These are phyloP conservation scores for Lochmaea capreae DNA, from an alignment of 2,888 invertebrate genomes.

Conservation along the genomic window DNA sequence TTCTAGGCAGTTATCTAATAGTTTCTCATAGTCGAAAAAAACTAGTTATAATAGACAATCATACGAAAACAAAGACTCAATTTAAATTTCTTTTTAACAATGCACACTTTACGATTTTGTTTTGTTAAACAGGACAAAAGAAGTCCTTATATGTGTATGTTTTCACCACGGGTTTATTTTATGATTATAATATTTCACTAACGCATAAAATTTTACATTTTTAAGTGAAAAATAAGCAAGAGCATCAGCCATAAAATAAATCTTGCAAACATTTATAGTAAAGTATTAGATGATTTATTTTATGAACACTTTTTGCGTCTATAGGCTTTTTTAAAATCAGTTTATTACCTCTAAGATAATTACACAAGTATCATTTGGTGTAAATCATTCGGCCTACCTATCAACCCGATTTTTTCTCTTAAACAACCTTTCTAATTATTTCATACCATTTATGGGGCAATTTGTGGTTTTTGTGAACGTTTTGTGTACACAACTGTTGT, in stretches of 20 bases:
- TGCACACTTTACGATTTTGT: constrained; percentile 15
- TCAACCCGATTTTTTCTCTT: constrained; percentile 1
- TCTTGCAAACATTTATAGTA: constrained; percentile 54
- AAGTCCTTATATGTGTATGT: constrained; percentile 1
- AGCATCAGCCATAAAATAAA: constrained; percentile 54
- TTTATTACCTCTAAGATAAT: constrained; percentile 15
- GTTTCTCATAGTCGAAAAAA: no score
- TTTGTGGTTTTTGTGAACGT: not conserved
- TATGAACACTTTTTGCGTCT: constrained; percentile 45
- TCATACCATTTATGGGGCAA: not conserved
- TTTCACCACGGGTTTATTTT: constrained; percentile 32
- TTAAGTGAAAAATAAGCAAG: constrained; percentile 42
- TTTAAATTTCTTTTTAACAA: not conserved
- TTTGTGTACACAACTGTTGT: not conserved
- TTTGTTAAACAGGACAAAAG: constrained; percentile 11
- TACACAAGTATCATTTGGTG: constrained; percentile 9
- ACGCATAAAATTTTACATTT: constrained; percentile 46
- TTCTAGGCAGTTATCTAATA: no score
- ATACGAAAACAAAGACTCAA: not conserved
- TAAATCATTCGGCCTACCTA: constrained; percentile 13
- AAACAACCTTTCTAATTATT: not conserved
- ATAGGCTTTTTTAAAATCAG: constrained; percentile 14
- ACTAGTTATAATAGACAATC: no score
- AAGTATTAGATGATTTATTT: constrained; percentile 57
- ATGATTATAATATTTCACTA: constrained; percentile 47